A percentile compares a stretch with the other conserved stretches of the same genome.
These are phyloP conservation scores for Amblyopsis hoosieri DNA, from an alignment of 2,797 vertebrate genomes.

Conservation along the genomic window DNA sequence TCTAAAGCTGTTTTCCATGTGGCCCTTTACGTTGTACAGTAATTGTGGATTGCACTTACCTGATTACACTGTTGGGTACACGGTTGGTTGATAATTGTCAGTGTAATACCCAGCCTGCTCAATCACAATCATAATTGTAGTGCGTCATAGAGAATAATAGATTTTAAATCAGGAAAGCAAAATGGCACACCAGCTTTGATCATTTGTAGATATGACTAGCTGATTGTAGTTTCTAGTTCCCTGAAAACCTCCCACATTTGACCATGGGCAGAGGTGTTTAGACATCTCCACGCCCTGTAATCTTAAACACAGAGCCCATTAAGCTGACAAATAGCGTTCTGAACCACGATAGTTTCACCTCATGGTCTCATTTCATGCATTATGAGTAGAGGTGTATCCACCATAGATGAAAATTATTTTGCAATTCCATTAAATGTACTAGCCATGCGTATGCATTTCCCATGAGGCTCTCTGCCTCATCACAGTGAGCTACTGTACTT, in stretches of 20 bases:
- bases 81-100: not conserved
- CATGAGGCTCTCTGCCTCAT: no score
- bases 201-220: slow-evolving; percentile 17
- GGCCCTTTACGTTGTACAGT: no score
- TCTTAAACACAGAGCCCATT: slow-evolving; percentile 15
- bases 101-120: slow-evolving; percentile 5
- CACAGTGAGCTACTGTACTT: no score
- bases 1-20: no score
- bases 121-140: slow-evolving; percentile 1
- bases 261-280: not conserved
- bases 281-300: not conserved
- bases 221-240: not conserved
- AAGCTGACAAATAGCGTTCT: slow-evolving; percentile 37
- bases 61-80: not conserved
- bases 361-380: slow-evolving; percentile 40
- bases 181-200: slow-evolving; percentile 27
- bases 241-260: no score
- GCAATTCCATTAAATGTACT: slow-evolving; percentile 8
- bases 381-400: slow-evolving; percentile 9
- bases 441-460: no score
- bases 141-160: slow-evolving; percentile 27
- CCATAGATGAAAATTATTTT: slow-evolving; percentile 3
- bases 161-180: slow-evolving; percentile 30
- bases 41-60: not conserved
- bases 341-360: slow-evolving; percentile 17